Percentiles rank a stretch among this genome's conserved stretches.
Conservation (phyloP, 2,888 invertebrate genomes). For the Suillia variegata region DNA sequence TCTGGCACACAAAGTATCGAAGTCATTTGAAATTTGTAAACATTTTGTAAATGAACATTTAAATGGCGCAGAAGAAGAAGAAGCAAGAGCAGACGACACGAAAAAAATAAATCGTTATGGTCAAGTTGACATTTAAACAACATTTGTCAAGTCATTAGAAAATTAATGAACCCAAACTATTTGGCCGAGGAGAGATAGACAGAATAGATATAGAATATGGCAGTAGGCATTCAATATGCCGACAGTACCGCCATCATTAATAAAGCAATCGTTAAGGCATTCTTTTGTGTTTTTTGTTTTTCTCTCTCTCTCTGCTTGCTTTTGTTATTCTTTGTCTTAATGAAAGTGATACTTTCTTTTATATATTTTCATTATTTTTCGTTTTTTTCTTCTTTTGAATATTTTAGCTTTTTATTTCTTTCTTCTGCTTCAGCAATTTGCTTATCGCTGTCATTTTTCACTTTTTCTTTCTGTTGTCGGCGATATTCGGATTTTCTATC, state of each 20-base stretch:
- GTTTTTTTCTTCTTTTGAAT: not conserved
- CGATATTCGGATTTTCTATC: not conserved
- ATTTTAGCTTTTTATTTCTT: not conserved
- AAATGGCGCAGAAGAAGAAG: not conserved
- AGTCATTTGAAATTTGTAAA: not conserved
- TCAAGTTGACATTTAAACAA: slow-evolving; percentile 1
- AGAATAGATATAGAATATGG: too few relatives aligned
- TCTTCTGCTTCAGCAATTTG: not conserved
- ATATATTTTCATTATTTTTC: not conserved
- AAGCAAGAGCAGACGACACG: too few relatives aligned
- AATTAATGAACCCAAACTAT: not conserved
- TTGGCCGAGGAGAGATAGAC: too few relatives aligned
- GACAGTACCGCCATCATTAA: not conserved
- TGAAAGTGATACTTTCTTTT: slow-evolving; percentile 4
- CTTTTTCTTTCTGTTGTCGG: not conserved
- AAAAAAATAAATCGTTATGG: too few relatives aligned
- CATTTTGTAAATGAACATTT: not conserved
- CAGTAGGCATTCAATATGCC: too few relatives aligned
- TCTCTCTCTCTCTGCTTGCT: too few relatives aligned
- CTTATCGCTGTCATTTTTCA: slow-evolving; percentile 3
- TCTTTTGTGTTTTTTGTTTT: too few relatives aligned
- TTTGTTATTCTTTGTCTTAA: not conserved
- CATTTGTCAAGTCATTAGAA: slow-evolving; percentile 1
- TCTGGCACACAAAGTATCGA: too few relatives aligned
- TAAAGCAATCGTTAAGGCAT: not conserved